A percentile compares a stretch with the other conserved stretches of the same genome.
phyloP scores from a whole-genome alignment of 1,140 invertebrate species.

The Bombus soroeensis region DNA sequence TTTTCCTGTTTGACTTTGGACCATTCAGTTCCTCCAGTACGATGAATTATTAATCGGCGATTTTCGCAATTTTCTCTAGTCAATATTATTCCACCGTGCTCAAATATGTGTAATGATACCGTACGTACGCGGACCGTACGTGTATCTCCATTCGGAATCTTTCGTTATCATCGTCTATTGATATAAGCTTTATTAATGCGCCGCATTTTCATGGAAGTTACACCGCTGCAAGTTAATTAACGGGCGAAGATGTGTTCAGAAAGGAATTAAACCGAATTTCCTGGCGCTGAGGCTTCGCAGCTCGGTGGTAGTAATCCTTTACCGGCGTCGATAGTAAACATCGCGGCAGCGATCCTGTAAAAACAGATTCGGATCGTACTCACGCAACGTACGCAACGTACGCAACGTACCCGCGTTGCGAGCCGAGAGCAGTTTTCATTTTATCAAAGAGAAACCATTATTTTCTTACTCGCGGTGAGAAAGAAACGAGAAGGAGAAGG shows the following conservation, averaged over 20 bases:
- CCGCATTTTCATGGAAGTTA: neutral
- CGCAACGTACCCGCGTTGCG: neutral
- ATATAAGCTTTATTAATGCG: conserved; percentile 17
- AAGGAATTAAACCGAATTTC: conserved; percentile 12
- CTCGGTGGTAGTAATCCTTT: neutral
- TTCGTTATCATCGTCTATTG: neutral
- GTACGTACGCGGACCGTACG: neutral
- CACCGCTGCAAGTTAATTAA: neutral
- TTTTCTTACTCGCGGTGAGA: neutral
- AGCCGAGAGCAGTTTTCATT: neutral
- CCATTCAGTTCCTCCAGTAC: neutral
- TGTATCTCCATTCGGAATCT: neutral
- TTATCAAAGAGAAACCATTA: conserved; percentile 16
- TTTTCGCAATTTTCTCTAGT: conserved; percentile 26
- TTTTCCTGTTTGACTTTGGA: no score
- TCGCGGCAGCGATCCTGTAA: neutral
- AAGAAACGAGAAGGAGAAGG: neutral
- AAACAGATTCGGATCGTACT: neutral
- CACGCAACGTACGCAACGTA: no score
- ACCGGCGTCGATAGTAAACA: neutral
- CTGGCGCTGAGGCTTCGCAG: no score
- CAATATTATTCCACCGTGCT: conserved; percentile 17
- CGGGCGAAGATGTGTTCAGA: neutral
- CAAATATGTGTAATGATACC: conserved; percentile 10
- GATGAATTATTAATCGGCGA: conserved; percentile 6